A percentile compares a stretch with the other conserved stretches of the same genome.
Conservation (phyloP, 2,797 vertebrate genomes). For the Anguilla obscura region DNA sequence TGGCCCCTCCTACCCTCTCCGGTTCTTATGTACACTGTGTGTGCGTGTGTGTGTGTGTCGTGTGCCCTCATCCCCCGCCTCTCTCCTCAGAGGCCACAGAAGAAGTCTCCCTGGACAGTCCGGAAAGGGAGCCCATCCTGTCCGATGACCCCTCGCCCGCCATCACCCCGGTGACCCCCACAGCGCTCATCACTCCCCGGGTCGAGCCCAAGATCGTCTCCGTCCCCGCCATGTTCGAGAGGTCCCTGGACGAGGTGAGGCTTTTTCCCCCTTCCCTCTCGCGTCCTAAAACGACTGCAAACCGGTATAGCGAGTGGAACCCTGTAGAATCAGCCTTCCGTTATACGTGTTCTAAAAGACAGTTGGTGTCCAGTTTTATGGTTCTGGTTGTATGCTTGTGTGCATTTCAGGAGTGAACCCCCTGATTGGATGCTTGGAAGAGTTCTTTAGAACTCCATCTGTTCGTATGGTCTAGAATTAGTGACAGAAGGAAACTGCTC, state of each 20-base stretch:
- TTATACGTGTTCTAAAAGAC: background rate
- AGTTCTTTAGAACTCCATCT: conserved; percentile 8
- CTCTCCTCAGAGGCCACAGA: conserved; percentile 86
- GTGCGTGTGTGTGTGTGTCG: too few species aligned
- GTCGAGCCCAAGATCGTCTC: conserved; percentile 73
- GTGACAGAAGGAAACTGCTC: background rate
- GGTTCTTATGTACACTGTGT: too few species aligned
- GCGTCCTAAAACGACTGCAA: background rate
- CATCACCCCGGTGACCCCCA: conserved; percentile 89
- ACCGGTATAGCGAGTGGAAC: background rate
- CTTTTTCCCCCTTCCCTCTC: background rate
- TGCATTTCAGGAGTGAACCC: background rate
- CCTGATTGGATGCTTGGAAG: conserved; percentile 6
- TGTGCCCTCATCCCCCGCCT: background rate
- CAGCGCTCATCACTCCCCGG: conserved; percentile 79
- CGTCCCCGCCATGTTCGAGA: conserved; percentile 83
- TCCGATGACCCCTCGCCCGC: conserved; percentile 91
- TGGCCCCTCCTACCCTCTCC: too few species aligned
- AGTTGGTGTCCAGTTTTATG: background rate
- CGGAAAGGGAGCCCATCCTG: conserved; percentile 86
- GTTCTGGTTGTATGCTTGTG: background rate
- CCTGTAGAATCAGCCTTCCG: background rate
- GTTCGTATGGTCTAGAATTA: background rate
- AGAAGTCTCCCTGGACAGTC: conserved; percentile 95
- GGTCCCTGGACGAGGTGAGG: conserved; percentile 86